Evolutionary conservation across 2,888 invertebrate species (phyloP).

Genomic region (Elegia similella): DNA sequence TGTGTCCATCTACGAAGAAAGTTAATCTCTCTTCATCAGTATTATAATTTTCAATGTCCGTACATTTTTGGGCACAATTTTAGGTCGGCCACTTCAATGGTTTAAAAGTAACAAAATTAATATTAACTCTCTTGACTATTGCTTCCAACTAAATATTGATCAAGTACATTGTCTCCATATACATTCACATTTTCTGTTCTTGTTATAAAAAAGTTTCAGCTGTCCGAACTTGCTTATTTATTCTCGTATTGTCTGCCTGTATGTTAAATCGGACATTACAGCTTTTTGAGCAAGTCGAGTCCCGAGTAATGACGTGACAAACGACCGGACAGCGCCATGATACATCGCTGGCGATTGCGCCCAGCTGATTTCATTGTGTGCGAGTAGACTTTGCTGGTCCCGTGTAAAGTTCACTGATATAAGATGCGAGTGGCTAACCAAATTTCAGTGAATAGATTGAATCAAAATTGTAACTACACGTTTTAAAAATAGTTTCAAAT

Average conservation of each 20-base stretch:
- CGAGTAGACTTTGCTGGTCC: not conserved
- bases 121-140: no score
- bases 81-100: no score
- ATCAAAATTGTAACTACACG: no score
- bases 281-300: slow-evolving; percentile 6
- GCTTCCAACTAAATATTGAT: no score
- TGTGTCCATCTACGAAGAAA: no score
- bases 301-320: slow-evolving; percentile 15
- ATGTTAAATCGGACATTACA: slow-evolving; percentile 10
- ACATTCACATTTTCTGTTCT: no score
- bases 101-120: no score
- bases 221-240: not conserved
- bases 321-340: slow-evolving; percentile 10
- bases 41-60: no score
- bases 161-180: no score
- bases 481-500: no score
- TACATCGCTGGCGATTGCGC: slow-evolving; percentile 4
- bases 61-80: no score
- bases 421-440: not conserved
- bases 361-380: not conserved
- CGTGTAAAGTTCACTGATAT: not conserved
- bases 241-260: not conserved
- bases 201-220: not conserved
- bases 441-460: not conserved
- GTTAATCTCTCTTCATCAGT: no score